These are phyloP conservation scores for Cancer borealis DNA, from an alignment of 2,888 invertebrate genomes.

Conservation along the genomic window DNA sequence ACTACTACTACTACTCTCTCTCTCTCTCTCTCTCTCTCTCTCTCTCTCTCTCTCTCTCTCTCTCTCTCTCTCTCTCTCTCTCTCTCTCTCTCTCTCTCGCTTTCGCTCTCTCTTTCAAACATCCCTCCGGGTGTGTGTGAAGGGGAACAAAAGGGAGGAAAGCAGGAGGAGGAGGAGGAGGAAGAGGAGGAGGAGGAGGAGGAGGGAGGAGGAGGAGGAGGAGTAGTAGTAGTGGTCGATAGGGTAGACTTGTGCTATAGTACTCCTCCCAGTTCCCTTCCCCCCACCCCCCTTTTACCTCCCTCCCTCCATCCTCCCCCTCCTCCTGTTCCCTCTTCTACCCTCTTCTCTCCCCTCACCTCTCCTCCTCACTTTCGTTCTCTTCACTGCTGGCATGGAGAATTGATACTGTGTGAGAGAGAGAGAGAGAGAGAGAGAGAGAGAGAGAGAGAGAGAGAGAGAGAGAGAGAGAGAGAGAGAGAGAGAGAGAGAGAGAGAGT, in stretches of 20 bases:
- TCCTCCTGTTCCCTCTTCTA: neutral
- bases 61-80: slow-evolving; percentile 44
- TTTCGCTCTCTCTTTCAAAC: neutral
- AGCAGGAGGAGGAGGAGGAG: slow-evolving; percentile 22
- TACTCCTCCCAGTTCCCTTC: neutral
- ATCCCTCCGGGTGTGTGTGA: neutral
- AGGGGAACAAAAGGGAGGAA: slow-evolving; percentile 6
- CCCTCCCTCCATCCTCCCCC: neutral
- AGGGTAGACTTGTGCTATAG: slow-evolving; percentile 31
- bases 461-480: neutral
- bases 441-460: slow-evolving; percentile 44
- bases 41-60: slow-evolving; percentile 46
- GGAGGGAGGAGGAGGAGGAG: neutral
- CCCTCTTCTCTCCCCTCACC: too few species aligned
- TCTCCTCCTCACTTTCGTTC: neutral
- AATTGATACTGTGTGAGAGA: neutral
- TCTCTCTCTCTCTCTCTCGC: slow-evolving; percentile 41
- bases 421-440: slow-evolving; percentile 28
- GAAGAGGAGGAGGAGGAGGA: slow-evolving; percentile 18
- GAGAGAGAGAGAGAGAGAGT: neutral
- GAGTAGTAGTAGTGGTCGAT: neutral
- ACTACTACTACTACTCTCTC: slow-evolving; percentile 11
- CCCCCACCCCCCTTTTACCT: neutral
- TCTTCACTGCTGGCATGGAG: neutral
- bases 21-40: slow-evolving; percentile 57